Base-by-base conservation (phyloP, 1,140 invertebrate species). In the Sycobia sp. region DNA sequence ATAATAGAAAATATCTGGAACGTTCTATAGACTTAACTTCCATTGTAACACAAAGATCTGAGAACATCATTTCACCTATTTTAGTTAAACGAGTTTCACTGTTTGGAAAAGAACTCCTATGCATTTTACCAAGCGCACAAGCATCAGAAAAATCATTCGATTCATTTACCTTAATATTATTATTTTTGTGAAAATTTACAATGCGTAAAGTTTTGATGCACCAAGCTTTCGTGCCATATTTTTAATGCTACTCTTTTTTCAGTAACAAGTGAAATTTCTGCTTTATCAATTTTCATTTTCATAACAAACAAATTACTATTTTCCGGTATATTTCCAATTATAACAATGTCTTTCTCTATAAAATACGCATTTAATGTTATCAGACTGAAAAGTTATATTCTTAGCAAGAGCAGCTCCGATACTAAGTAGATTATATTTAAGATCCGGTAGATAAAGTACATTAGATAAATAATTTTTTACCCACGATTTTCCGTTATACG, bases 351-450 rank as follows among this genome's bases (percentile, higher is more conserved):
- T 50, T 1, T 51, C 29, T 51, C n/a, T 60, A 1, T 11, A 38
- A 9, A 68, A 23, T 7, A 8, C 38, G 38, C 18, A 53, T 2
- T 18, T 59, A 2, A 14, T 11, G 5, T 38, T 66, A 4, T 70
- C 63, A 57, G 71, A 74, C 71, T 50, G 14, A 53, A 71, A 56
- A 22, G 47, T 14, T 7, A 36, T 50, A 14, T 64, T 70, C 16
- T 72, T 71, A 27, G 73, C 69, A 8, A 76, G 46, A 0, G 62
- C 72, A 16, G 66, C n/a, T 18, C 69, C 73, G 8, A 75, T 68
- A 23, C 75, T 80, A 29, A 82, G 78, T n/a, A 82, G 57, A 65
- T 82, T 82, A 25, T 55, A 75, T 53, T 76, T 70, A 18, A 83
- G 43, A 60, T 76, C 68, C 0, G 79, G 76, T 22, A 78, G 73